Conservation (phyloP, 2,113 vertebrate species). For the Lagopus muta region DNA sequence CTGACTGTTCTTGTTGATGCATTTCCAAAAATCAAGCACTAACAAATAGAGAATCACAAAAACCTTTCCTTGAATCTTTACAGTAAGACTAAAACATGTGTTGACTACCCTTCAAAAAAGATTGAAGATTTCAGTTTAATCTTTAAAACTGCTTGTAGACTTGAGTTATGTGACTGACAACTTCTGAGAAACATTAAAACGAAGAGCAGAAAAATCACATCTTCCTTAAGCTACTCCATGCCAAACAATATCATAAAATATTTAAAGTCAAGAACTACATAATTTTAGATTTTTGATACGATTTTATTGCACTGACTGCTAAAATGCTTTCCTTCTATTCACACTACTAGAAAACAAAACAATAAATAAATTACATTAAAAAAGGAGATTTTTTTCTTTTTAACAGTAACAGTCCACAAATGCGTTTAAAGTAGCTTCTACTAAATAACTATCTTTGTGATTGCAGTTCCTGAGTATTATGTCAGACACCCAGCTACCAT, state of each 20-base stretch:
- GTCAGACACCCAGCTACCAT: neutral
- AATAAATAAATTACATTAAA: neutral
- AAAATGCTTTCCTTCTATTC: neutral
- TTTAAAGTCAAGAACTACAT: neutral
- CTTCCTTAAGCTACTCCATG: neutral
- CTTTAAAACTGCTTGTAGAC: neutral
- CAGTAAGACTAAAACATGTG: neutral
- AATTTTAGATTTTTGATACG: neutral
- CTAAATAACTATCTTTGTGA: neutral
- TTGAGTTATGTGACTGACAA: conserved; percentile 2
- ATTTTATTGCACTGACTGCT: neutral
- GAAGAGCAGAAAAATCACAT: neutral
- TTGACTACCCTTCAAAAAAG: neutral
- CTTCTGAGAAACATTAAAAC: neutral
- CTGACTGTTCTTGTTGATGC: neutral
- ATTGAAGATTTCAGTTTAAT: conserved; percentile 12
- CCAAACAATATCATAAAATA: neutral
- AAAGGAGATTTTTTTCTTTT: neutral
- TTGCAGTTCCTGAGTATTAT: neutral
- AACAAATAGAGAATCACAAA: neutral
- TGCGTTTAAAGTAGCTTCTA: neutral
- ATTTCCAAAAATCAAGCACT: neutral
- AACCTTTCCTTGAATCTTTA: neutral
- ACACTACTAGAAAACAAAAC: neutral
- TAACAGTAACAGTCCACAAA: neutral